Evolutionary conservation across 2,888 invertebrate species (phyloP), one percentile per base, ranked within the genome.

Genomic region (Drosophila vallismaia): DNA sequence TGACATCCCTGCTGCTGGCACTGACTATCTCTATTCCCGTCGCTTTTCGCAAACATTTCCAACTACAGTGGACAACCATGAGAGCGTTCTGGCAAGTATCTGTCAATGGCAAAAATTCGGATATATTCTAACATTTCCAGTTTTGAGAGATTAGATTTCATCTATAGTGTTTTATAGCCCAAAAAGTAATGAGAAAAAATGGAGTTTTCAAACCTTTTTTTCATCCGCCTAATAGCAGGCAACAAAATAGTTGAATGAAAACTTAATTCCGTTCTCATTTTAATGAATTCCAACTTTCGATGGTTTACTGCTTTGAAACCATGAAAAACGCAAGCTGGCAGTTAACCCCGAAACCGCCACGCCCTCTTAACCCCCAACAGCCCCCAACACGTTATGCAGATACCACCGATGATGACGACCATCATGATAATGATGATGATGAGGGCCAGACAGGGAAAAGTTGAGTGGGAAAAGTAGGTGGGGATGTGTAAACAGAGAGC

Each of bases 321-420:
- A 67, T 72, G 75, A 57, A 80, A 82, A 87, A 85, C 74, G 77
- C 71, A 59, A 77, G 71, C 73, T 74, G 76, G 64, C 76, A 74
- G 72, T 81, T 82, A 79, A 74, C 75, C 62, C 78, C 33, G 12
- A 51, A 50, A 24, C 33, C 49, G 28, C 38, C 38, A 33, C 29
- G 46, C 28, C 42, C 51, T 48, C 36, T 60, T 50, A 45, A 26
- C 49, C 55, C 56, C n/a, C 38, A 10, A 24, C 70, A 63, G 56
- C 42, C 29, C 19, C 36, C 72, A 66, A 64, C 50, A 71, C 85
- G 68, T 82, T 82, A 79, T 74, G 76, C 77, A 79, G 83, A 86
- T 84, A 86, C 58, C 64, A 54, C 48, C 51, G 50, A 44, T 44
- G 44, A 44, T 44, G 44, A 44, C 33, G 28, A 50, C 6, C 5